phyloP scores from a whole-genome alignment of 2,113 vertebrate species.

The Azemiops feae region DNA sequence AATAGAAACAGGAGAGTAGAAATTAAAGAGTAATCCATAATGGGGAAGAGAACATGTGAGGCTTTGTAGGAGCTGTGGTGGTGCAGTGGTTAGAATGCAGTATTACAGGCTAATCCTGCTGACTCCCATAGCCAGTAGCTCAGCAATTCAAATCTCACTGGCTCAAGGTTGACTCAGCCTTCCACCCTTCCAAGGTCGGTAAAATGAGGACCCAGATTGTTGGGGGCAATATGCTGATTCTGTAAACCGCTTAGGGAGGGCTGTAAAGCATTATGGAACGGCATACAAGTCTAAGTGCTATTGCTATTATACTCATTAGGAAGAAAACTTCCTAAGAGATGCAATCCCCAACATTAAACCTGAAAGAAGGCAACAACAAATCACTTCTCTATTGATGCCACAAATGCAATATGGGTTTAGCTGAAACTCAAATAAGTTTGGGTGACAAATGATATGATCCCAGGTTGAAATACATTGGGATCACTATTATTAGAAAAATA shows the following conservation, averaged over 20 bases:
- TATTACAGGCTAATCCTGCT: too few relatives aligned
- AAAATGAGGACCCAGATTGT: too few relatives aligned
- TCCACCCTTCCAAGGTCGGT: too few relatives aligned
- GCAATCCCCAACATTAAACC: not conserved
- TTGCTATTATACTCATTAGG: not conserved
- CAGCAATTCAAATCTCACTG: too few relatives aligned
- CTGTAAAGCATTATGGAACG: too few relatives aligned
- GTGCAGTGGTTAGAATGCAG: too few relatives aligned
- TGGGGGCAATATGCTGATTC: too few relatives aligned
- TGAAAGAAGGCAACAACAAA: not conserved
- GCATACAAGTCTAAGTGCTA: too few relatives aligned
- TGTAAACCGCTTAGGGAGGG: too few relatives aligned
- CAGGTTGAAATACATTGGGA: not conserved
- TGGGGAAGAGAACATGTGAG: not conserved
- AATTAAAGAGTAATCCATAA: not conserved
- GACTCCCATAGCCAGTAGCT: too few relatives aligned
- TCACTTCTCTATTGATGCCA: not conserved
- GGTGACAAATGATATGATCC: not conserved
- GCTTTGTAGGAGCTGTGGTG: not conserved
- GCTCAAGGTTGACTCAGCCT: too few relatives aligned
- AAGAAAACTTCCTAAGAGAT: not conserved
- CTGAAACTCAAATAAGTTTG: not conserved
- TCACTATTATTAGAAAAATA: not conserved
- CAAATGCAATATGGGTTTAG: not conserved
- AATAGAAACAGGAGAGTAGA: not conserved